Evolutionary conservation across 1,140 invertebrate genomes (phyloP), one percentile per base, ranked within the genome.

Genomic region (Drosophila ambigua): DNA sequence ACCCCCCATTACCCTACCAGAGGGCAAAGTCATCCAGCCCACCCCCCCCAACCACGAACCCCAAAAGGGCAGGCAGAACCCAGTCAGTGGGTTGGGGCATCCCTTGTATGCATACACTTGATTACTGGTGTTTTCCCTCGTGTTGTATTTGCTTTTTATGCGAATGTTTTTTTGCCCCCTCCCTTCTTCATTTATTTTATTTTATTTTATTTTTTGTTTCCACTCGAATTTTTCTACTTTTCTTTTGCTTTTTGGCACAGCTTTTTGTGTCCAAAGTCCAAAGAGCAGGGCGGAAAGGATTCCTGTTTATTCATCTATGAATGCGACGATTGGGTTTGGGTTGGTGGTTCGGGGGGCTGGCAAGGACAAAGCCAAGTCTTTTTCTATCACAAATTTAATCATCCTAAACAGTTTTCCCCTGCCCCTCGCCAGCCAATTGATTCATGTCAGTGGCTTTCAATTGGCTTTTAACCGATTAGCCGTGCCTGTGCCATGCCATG

Each of bases 381-480:
- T 82, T 87, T 87, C 83, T 72, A 82, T 87, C 69, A 82, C 78
- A 88, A 87, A 87, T 87, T 87, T 87, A 87, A 87, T 87, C 82
- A 87, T 87, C 65, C 82, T 87, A 87, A 87, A 87, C 82, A 79
- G 74, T 75, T 72, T 59, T 28, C 46, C 26, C 28, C 43, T 8
- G 45, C 20, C 51, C 58, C 54, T 58, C 46, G 20, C 16, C 16
- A 45, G 51, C 20, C 82, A 85, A 82, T 87, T 87, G 78, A 87
- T 87, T 88, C 82, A 87, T 82, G 77, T 88, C 82, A 87, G 57
- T 87, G 83, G 23, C 74, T 79, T 87, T 87, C 83, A 87, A 87
- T 87, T 87, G 82, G 81, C 74, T 85, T 81, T 85, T 77, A 81
- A 85, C 82, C 82, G 68, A 85, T 87, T 87, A 78, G 62, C 65